Evolutionary conservation across 2,797 vertebrate genomes (phyloP), one percentile per base, ranked within the genome.

Genomic region (Tauraco hartlaubi): DNA sequence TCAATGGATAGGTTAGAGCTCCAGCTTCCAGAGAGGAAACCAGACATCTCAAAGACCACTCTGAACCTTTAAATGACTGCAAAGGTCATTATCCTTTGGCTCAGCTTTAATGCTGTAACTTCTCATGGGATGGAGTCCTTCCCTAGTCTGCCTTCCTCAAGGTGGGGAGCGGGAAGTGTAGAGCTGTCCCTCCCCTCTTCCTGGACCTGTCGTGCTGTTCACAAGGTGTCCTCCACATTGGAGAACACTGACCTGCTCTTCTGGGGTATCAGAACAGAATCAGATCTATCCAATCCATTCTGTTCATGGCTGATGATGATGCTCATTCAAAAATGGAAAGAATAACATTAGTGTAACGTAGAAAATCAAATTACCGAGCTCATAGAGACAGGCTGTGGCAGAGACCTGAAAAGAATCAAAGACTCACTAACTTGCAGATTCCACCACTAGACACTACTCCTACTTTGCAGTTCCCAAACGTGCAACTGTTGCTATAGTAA

Each of bases 351-450:
- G 37, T 29, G 37, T 59, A 31, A 48, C 26, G n/a, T 12, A 54
- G 56, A n/a, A 88, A 73, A 20, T 33, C 72, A 35, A 3, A 74
- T 71, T 64, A 63, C 61, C 31, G 46, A 54, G 86, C 7, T 54
- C 23, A 7, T 8, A 62, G 66, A 55, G n/a, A 37, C 44, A 55
- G 25, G 49, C 44, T 46, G 59, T 74, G 68, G 54, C 37, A 26
- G 12, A 67, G 68, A 67, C 66, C 48, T 90, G 56, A n/a, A 35
- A 33, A 82, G 66, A 84, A 41, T 46, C 49, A 54, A 28, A 66
- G 92, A 55, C 39, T 92, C 79, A 31, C 90, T 86, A 86, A 78
- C 54, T 55, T 67, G n/a, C 51, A 88, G 55, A 43, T 94, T 68
- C 72, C 51, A 25, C 25, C 54, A 25, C 18, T 28, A 91, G 71